These are phyloP conservation scores for Corynorhinus townsendii DNA, from an alignment of 2,113 vertebrate species.

Conservation along the genomic window DNA sequence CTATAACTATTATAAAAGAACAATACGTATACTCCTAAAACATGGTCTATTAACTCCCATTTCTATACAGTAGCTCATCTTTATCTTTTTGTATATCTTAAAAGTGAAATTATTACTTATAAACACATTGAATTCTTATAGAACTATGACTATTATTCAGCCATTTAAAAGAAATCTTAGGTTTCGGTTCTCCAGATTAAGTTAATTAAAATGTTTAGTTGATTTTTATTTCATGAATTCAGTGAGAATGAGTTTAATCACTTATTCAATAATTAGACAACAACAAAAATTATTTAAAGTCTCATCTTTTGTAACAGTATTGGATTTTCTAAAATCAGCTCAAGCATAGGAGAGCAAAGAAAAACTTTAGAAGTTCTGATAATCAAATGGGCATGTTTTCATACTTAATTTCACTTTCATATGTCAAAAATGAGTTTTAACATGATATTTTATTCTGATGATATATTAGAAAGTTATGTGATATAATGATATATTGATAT, in stretches of 20 bases:
- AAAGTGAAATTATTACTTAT: background rate
- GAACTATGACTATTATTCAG: background rate
- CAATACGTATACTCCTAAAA: background rate
- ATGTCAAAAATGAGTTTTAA: background rate
- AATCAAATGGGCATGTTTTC: background rate
- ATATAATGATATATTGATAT: background rate
- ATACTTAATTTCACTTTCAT: background rate
- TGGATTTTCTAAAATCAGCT: background rate
- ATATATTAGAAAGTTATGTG: background rate
- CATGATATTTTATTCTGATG: background rate
- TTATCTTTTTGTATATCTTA: background rate
- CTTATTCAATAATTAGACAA: background rate
- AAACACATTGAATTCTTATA: background rate
- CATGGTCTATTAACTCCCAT: background rate
- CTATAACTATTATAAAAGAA: background rate
- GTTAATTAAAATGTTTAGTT: conserved; percentile 26
- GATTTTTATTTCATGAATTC: conserved; percentile 18
- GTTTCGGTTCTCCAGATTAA: background rate
- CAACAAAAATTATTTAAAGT: background rate
- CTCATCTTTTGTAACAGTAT: background rate
- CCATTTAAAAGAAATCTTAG: background rate
- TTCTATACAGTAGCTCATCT: background rate
- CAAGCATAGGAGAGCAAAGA: background rate
- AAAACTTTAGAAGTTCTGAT: background rate
- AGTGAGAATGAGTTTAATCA: conserved; percentile 14